Conservation (phyloP, 2,888 invertebrate species). For the Pseudococcus viburni region DNA sequence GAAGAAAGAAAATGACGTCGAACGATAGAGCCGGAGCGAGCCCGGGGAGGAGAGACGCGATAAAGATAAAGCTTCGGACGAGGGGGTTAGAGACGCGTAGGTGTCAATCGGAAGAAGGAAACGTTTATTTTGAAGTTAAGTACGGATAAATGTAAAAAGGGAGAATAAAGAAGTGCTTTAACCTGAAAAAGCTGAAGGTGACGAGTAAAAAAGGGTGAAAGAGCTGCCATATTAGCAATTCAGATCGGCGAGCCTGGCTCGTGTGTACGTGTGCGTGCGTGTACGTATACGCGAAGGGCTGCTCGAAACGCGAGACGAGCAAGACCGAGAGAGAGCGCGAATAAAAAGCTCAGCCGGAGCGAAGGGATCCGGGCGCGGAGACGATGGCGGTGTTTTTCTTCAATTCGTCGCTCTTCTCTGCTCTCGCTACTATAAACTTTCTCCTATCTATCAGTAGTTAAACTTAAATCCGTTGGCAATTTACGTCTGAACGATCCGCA, state of each 20-base stretch:
- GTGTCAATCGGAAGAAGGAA: slow-evolving; percentile 66
- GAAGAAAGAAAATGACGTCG: slow-evolving; percentile 8
- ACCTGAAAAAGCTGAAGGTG: slow-evolving; percentile 67
- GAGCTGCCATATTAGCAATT: slow-evolving; percentile 66
- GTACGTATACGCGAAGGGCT: neutral
- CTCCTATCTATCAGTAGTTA: slow-evolving; percentile 66
- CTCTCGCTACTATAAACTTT: slow-evolving; percentile 47
- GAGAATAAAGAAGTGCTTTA: slow-evolving; percentile 65
- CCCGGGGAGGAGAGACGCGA: slow-evolving; percentile 8
- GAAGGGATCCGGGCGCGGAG: neutral
- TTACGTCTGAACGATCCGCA: slow-evolving; percentile 66
- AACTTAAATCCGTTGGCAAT: slow-evolving; percentile 67
- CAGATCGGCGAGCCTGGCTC: slow-evolving; percentile 48
- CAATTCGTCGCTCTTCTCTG: slow-evolving; percentile 55
- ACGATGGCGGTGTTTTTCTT: slow-evolving; percentile 62
- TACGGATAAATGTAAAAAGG: slow-evolving; percentile 65
- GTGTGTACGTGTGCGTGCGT: neutral
- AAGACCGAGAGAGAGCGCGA: neutral
- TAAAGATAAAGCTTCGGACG: slow-evolving; percentile 7
- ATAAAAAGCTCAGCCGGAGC: slow-evolving; percentile 58
- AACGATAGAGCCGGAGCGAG: neutral
- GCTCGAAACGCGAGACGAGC: neutral
- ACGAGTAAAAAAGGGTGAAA: slow-evolving; percentile 64
- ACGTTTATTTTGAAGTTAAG: slow-evolving; percentile 67
- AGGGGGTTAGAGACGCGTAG: slow-evolving; percentile 53